A percentile compares a stretch with the other conserved stretches of the same genome.
phyloP scores from a whole-genome alignment of 23 tunicate species.

The Oikopleura vanhoeffeni region DNA sequence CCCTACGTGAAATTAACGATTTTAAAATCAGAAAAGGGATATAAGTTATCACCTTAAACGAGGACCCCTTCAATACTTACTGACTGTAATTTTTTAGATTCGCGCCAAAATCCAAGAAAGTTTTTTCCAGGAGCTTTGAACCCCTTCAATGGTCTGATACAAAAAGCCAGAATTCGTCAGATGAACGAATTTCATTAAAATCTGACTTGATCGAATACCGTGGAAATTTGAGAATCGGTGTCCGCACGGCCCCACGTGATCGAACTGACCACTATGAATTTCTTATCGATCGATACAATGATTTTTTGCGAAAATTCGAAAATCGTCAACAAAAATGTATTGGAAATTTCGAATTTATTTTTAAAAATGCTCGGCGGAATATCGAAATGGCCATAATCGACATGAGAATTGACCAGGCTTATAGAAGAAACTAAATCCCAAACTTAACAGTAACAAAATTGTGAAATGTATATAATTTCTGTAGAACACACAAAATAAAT shows the following conservation, averaged over 20 bases:
- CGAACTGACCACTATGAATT: background rate
- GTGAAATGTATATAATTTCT: too few relatives aligned
- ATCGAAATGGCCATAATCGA: background rate
- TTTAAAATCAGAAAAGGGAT: too few relatives aligned
- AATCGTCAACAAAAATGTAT: background rate
- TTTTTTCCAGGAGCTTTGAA: too few relatives aligned
- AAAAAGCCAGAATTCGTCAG: background rate
- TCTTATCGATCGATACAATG: background rate
- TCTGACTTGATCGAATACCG: background rate
- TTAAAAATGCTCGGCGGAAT: background rate
- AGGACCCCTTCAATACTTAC: too few relatives aligned
- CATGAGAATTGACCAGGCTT: conserved; percentile 9
- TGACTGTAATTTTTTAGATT: too few relatives aligned
- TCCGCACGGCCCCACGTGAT: background rate
- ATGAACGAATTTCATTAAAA: background rate
- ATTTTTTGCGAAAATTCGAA: background rate
- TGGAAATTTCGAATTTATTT: background rate
- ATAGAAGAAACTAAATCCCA: too few relatives aligned
- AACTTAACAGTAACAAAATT: too few relatives aligned
- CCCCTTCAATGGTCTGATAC: too few relatives aligned
- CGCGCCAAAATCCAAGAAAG: too few relatives aligned
- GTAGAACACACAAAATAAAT: too few relatives aligned
- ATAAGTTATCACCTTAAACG: too few relatives aligned
- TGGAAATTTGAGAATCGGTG: background rate
- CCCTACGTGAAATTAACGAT: too few relatives aligned